Evolutionary conservation across 2,113 vertebrate genomes (phyloP), one percentile per base, ranked within the genome.

Genomic region (Ardeotis arabs): DNA sequence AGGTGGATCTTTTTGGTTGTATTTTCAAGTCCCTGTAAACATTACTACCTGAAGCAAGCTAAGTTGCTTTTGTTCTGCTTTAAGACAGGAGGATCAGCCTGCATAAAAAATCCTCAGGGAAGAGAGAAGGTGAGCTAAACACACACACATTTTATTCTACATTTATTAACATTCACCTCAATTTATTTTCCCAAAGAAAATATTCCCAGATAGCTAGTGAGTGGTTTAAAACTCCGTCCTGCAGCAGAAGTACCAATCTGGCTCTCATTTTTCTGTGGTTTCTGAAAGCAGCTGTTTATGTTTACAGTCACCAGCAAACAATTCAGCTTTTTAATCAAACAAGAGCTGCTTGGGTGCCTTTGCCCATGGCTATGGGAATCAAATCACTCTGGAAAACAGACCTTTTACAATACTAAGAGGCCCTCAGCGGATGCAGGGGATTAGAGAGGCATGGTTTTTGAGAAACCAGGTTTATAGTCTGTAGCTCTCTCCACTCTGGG

Each of bases 401-500:
- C 90, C 95, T 96, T 95, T 96, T 96, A 98, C 89, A 96, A 96
- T 87, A 94, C 77, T 87, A 90, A 94, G 92, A 94, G 86, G 84
- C 87, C 85, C 93, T 83, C 80, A 88, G 92, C 27, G 55, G 97
- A 98, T 95, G 93, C 86, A 96, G 93, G 62, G 95, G 97, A 97
- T 97, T 97, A 97, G 86, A 92, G 72, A 97, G 89, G 95, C 91
- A 93, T 97, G 96, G 76, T 96, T 98, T 97, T 91, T 92, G 84
- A 96, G 91, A 91, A 97, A 94, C 72, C 73, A 96, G 84, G 59
- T 95, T 95, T 75, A 91, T 37, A 92, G 62, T 62, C 76, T 75
- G 47, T 7, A 59, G 90, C 31, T 31, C 75, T 92, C 83, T 89
- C 60, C 35, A 85, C 59, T 78, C 78, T 75, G n/a, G 79, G 92